Evolutionary conservation across 2,113 vertebrate species (phyloP).

Genomic region (Deroptyus accipitrinus): DNA sequence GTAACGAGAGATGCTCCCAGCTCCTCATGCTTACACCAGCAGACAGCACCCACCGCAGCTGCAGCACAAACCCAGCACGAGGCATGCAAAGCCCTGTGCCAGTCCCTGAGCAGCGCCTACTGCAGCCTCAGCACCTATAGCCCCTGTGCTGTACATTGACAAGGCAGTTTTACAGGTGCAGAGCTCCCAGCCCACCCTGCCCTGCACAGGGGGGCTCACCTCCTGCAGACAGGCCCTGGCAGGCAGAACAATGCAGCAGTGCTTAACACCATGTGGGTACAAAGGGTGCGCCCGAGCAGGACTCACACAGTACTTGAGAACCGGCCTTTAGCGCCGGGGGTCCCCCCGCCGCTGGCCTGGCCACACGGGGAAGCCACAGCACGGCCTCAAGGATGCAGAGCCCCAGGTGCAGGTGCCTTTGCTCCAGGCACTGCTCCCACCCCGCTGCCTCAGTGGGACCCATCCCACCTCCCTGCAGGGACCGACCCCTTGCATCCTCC

Average conservation of each 20-base stretch:
- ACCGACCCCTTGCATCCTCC: neutral
- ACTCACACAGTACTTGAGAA: accelerated
- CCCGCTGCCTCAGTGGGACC: accelerated
- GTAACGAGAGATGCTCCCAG: neutral
- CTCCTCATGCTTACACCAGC: neutral
- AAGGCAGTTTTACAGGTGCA: neutral
- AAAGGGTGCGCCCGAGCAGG: neutral
- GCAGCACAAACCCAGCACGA: accelerated
- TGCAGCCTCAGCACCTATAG: neutral
- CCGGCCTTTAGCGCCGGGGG: accelerated
- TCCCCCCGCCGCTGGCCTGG: neutral
- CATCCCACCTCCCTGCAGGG: neutral
- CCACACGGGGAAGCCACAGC: accelerated
- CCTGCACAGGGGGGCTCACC: neutral
- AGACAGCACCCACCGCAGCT: neutral
- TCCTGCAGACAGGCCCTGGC: neutral
- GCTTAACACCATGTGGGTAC: neutral
- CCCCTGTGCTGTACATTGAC: accelerated
- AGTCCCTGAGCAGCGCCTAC: neutral
- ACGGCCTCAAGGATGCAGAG: neutral
- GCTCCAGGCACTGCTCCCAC: accelerated
- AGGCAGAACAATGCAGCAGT: neutral
- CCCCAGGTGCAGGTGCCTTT: accelerated
- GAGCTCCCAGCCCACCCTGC: neutral
- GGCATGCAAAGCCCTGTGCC: neutral